Conservation (phyloP, 2,113 vertebrate species). For the Tor tambroides region DNA sequence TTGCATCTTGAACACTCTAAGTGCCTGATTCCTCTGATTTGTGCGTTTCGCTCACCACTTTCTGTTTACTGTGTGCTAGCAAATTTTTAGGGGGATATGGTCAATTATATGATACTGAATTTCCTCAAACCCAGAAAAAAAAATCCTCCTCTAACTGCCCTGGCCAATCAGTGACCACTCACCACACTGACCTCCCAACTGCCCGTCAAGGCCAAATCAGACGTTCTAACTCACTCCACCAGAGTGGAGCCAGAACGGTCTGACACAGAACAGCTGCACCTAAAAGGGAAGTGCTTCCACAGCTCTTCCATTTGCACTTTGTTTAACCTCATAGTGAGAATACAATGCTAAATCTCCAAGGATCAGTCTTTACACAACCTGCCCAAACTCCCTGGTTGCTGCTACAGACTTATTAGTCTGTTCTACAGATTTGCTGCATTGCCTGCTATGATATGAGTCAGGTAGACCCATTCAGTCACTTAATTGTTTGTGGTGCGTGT, state of each 20-base stretch:
- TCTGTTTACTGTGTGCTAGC: neutral
- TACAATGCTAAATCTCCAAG: slow-evolving; percentile 1
- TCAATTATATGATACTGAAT: neutral
- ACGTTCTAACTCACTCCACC: neutral
- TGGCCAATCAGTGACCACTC: slow-evolving; percentile 13
- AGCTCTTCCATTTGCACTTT: slow-evolving; percentile 13
- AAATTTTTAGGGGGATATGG: neutral
- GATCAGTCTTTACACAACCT: neutral
- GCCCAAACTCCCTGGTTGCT: slow-evolving; percentile 31
- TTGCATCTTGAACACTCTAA: neutral
- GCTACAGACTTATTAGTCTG: slow-evolving; percentile 38
- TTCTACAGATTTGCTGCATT: slow-evolving; percentile 43
- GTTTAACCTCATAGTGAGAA: slow-evolving; percentile 27
- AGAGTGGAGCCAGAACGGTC: neutral
- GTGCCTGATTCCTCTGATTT: neutral
- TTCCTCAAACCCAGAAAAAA: neutral
- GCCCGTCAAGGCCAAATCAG: slow-evolving; percentile 4
- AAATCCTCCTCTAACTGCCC: neutral
- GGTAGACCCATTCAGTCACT: neutral
- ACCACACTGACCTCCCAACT: neutral
- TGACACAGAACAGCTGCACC: slow-evolving; percentile 27
- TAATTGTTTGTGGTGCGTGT: neutral
- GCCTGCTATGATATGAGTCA: slow-evolving; percentile 15
- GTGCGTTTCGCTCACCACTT: neutral
- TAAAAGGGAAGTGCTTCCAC: slow-evolving; percentile 7